Evolutionary conservation across 2,888 invertebrate species (phyloP).

Genomic region (Argynnis bischoffii): DNA sequence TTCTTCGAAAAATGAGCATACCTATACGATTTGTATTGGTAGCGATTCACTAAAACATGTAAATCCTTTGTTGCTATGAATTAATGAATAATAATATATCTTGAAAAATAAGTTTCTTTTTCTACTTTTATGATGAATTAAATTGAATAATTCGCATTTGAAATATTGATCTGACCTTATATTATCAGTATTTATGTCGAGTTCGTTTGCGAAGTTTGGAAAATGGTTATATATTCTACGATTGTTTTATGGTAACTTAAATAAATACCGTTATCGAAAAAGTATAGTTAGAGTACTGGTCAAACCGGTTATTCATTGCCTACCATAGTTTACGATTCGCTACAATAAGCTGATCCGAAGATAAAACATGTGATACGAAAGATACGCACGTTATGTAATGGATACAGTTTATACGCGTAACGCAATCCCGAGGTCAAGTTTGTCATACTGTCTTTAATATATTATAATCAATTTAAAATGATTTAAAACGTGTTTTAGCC

Average conservation of each 20-base stretch:
- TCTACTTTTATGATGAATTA: conserved; percentile 18
- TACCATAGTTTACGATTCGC: conserved; percentile 17
- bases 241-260: neutral
- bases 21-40: conserved; percentile 51
- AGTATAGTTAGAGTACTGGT: conserved; percentile 1
- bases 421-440: conserved; percentile 37
- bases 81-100: conserved; percentile 36
- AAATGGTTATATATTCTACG: neutral
- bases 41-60: conserved; percentile 44
- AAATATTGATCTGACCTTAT: neutral
- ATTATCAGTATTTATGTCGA: neutral
- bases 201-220: neutral
- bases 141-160: neutral
- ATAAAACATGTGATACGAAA: conserved; percentile 28
- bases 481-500: neutral
- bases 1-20: conserved; percentile 46
- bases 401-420: conserved; percentile 28
- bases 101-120: conserved; percentile 26
- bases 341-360: conserved; percentile 23
- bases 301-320: conserved; percentile 20
- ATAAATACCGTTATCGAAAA: conserved; percentile 29
- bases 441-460: conserved; percentile 19
- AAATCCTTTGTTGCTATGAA: conserved; percentile 30
- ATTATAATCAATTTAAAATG: conserved; percentile 5
- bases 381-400: conserved; percentile 31